Evolutionary conservation across 2,113 vertebrate genomes (phyloP).

Genomic region (Epinephelus lanceolatus): DNA sequence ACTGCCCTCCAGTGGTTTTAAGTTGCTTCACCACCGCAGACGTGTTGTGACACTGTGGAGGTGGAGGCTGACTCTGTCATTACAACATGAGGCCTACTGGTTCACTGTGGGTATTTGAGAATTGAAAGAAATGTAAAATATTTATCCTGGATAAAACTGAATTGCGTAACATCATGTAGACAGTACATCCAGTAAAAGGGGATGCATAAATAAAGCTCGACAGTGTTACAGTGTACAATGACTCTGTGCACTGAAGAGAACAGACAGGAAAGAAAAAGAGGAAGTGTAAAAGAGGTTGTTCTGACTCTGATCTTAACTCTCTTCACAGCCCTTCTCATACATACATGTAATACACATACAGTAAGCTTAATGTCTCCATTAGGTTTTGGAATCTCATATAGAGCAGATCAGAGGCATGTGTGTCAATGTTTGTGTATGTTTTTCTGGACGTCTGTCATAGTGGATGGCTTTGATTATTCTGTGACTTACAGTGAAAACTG

Average conservation of each 20-base stretch:
- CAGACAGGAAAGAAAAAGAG: slow-evolving; percentile 65
- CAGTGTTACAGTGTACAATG: background rate
- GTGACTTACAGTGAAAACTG: background rate
- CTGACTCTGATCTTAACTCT: slow-evolving; percentile 32
- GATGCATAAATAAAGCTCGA: background rate
- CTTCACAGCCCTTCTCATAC: background rate
- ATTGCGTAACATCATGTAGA: background rate
- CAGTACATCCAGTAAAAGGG: background rate
- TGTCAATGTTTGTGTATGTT: background rate
- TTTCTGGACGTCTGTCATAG: background rate
- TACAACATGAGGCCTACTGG: background rate
- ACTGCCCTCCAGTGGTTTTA: slow-evolving; percentile 83
- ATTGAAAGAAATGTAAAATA: background rate
- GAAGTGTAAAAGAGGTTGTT: slow-evolving; percentile 63
- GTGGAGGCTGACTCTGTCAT: slow-evolving; percentile 15
- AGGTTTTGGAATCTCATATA: background rate
- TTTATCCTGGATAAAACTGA: background rate
- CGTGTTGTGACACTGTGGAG: slow-evolving; percentile 6
- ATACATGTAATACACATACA: background rate
- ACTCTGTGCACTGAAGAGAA: background rate
- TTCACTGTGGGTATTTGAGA: slow-evolving; percentile 16
- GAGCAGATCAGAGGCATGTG: background rate
- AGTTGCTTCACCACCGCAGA: slow-evolving; percentile 17
- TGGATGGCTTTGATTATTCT: slow-evolving; percentile 1
- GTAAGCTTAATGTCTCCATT: background rate